Base-by-base conservation (phyloP, 2,113 vertebrate genomes). In the Hystrix brachyura region DNA sequence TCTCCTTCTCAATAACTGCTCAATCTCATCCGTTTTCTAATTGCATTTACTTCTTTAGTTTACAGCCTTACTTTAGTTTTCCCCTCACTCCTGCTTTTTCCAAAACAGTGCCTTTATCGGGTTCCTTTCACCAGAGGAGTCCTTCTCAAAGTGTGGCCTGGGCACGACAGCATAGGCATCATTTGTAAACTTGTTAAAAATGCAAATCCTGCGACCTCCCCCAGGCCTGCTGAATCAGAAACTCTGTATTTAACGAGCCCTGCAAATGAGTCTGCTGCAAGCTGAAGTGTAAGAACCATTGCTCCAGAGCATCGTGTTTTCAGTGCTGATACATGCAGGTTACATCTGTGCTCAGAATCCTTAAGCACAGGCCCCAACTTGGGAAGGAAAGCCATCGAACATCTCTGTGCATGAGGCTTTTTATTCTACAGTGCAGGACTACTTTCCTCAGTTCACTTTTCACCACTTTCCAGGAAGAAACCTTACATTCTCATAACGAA, bases 401-500 rank as follows among this genome's bases (percentile, higher is more conserved):
- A 5, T 62, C 46, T 78, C 29, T 80, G 32, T 59, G 4, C 17
- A 57, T 46, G n/a, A 48, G 7, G 5, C 18, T 48, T 82, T 91
- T 64, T 79, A 64, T 83, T 48, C 55, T 4, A 15, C 4, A 27
- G 3, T 79, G 62, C 21, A 79, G 21, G 5, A 51, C 15, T 43
- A 34, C 34, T 91, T 87, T 91, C 94, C 55, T 69, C 89, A 92
- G 60, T 64, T 94, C 38, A n/a, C 4, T 32, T 76, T 94, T 92
- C 4, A 90, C 21, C 21, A 65, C 25, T 72, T 92, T 64, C n/a
- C 62, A 32, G 23, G 34, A 93, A 74, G 23, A 92, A 80, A 48
- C 2, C 2, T 65, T 21, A 34, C 2, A 59, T 17, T 84, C 12
- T 55, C n/a, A 95, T 71, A 25, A 81, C 15, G 14, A 64, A 82